phyloP scores from a whole-genome alignment of 2,797 vertebrate species.

The Knipowitschia caucasica region DNA sequence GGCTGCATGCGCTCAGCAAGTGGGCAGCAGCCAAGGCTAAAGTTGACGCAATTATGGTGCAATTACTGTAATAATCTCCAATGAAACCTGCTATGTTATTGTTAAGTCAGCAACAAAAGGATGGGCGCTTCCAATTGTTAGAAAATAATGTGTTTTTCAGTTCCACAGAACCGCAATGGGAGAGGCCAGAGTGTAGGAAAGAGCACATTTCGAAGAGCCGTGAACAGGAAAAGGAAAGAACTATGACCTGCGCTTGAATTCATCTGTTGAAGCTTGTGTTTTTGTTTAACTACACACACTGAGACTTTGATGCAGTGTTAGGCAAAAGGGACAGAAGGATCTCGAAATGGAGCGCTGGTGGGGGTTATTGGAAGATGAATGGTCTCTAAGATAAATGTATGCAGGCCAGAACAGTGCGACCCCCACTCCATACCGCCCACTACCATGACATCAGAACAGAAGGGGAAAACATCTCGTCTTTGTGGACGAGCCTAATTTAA shows the following conservation, averaged over 20 bases:
- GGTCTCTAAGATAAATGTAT: conserved; percentile 90
- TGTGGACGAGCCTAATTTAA: conserved; percentile 96
- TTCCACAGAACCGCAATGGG: conserved; percentile 27
- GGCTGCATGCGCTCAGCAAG: conserved; percentile 51
- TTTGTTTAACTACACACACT: conserved; percentile 71
- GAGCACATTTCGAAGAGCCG: conserved; percentile 13
- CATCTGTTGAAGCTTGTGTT: conserved; percentile 17
- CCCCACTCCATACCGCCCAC: conserved; percentile 87
- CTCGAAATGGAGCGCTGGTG: conserved; percentile 59
- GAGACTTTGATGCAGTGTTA: conserved; percentile 83
- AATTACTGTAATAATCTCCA: conserved; percentile 70
- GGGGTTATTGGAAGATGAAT: conserved; percentile 83
- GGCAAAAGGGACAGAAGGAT: conserved; percentile 76
- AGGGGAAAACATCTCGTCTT: conserved; percentile 98
- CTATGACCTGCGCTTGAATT: conserved; percentile 42
- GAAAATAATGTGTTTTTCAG: conserved; percentile 41
- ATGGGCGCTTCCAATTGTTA: conserved; percentile 45
- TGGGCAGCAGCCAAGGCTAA: conserved; percentile 53
- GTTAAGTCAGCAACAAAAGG: conserved; percentile 54
- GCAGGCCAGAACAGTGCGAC: conserved; percentile 77
- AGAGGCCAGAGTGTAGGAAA: background rate
- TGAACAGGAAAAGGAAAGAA: conserved; percentile 28
- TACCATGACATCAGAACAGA: conserved; percentile 99
- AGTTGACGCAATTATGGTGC: conserved; percentile 65
- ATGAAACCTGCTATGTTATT: conserved; percentile 58